Conservation (phyloP, 2,797 vertebrate species). For the Macroramphosus scolopax region DNA sequence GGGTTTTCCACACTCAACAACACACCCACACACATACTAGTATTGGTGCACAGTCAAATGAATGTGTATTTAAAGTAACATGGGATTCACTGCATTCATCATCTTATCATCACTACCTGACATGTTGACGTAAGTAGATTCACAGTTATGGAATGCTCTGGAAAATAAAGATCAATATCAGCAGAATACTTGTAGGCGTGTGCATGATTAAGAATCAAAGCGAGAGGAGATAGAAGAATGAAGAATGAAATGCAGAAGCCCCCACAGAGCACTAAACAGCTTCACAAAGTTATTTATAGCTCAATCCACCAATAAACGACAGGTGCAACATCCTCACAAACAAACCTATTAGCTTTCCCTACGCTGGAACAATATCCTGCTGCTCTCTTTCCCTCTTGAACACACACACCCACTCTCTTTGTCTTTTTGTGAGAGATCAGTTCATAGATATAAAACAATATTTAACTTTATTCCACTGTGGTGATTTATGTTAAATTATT, state of each 20-base stretch:
- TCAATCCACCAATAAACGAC: slow-evolving; percentile 69
- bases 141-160: not conserved
- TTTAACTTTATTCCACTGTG: too few relatives aligned
- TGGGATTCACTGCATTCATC: too few relatives aligned
- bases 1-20: slow-evolving; percentile 74
- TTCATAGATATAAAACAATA: too few relatives aligned
- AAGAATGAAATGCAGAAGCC: slow-evolving; percentile 25
- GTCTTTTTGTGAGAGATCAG: too few relatives aligned
- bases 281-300: slow-evolving; percentile 71
- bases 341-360: slow-evolving; percentile 71
- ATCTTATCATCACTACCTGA: too few relatives aligned
- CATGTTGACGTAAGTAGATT: too few relatives aligned
- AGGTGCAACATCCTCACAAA: slow-evolving; percentile 72
- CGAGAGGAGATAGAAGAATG: slow-evolving; percentile 9
- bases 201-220: slow-evolving; percentile 3
- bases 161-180: not conserved
- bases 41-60: slow-evolving; percentile 19
- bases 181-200: slow-evolving; percentile 2
- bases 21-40: slow-evolving; percentile 50
- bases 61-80: slow-evolving; percentile 5
- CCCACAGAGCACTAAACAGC: slow-evolving; percentile 38
- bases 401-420: too few relatives aligned
- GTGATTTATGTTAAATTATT: too few relatives aligned
- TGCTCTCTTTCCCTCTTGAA: slow-evolving; percentile 8
- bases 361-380: slow-evolving; percentile 64